Evolutionary conservation across 2,113 vertebrate genomes (phyloP).

Genomic region (Syrrhaptes paradoxus): DNA sequence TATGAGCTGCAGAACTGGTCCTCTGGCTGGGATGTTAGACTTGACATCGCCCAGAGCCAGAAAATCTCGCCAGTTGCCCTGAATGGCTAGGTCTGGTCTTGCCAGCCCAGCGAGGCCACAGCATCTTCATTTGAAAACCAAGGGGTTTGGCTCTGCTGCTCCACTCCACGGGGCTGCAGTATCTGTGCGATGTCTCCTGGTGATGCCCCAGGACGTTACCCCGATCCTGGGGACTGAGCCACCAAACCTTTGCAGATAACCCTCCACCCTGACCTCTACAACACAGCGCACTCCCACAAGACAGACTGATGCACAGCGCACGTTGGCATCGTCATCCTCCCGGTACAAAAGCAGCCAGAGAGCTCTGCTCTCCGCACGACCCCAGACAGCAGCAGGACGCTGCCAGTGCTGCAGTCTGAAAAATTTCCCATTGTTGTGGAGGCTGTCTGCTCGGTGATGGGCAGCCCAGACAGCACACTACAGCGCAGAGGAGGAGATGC

Average conservation of each 20-base stretch:
- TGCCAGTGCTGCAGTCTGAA: background rate
- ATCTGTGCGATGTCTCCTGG: background rate
- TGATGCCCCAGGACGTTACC: background rate
- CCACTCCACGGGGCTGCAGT: rapidly evolving
- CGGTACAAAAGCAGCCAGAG: background rate
- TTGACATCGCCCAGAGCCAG: rapidly evolving
- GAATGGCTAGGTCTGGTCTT: background rate
- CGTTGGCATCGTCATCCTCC: background rate
- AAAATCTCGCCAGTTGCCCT: background rate
- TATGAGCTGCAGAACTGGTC: background rate
- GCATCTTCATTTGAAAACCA: too few species aligned
- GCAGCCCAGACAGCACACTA: background rate
- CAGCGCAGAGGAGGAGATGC: background rate
- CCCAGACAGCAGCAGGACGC: background rate
- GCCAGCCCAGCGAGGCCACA: background rate
- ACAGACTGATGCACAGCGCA: rapidly evolving
- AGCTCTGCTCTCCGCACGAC: background rate
- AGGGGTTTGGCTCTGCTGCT: background rate
- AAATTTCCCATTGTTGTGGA: background rate
- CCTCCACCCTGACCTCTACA: background rate
- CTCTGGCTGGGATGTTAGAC: background rate
- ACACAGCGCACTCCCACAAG: rapidly evolving
- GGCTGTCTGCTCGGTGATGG: background rate
- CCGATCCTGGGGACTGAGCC: rapidly evolving
- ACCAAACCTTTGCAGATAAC: background rate